Conservation (phyloP, 2,888 invertebrate genomes). For the Euspilapteryx auroguttella region DNA sequence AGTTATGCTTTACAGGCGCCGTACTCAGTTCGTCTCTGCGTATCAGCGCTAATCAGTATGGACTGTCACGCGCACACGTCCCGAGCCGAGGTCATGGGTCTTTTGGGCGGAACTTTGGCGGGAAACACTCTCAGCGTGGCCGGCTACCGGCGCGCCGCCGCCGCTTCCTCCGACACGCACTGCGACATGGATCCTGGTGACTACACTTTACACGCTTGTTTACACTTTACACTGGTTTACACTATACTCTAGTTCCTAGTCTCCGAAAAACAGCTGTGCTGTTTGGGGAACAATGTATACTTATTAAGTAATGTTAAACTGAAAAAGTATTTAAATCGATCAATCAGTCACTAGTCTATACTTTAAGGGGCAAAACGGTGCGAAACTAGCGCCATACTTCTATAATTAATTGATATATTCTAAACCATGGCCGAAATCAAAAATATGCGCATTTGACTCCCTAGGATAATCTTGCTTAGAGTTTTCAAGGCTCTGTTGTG, state of each 20-base stretch:
- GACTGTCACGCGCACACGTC: conserved; percentile 72
- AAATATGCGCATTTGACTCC: no score
- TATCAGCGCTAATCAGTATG: conserved; percentile 65
- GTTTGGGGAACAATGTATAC: no score
- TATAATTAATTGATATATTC: no score
- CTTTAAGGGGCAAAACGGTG: background rate
- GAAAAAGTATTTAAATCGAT: no score
- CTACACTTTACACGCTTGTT: background rate
- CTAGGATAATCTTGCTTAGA: no score
- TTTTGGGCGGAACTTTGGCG: conserved; percentile 63
- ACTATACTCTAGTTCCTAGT: no score
- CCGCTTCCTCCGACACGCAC: conserved; percentile 66
- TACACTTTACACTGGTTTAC: no score
- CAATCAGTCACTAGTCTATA: background rate
- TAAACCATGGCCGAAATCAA: no score
- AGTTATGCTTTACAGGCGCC: conserved; percentile 70
- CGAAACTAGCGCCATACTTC: no score
- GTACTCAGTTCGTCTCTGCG: conserved; percentile 58
- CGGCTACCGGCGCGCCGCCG: conserved; percentile 66
- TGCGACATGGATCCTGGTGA: conserved; percentile 79
- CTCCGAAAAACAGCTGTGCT: no score
- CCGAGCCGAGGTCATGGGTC: conserved; percentile 74
- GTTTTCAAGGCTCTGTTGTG: no score
- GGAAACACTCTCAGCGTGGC: conserved; percentile 9
- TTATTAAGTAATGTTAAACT: no score